Evolutionary conservation across 1,140 invertebrate genomes (phyloP), one percentile per base, ranked within the genome.

Genomic region (Argopecten irradians): DNA sequence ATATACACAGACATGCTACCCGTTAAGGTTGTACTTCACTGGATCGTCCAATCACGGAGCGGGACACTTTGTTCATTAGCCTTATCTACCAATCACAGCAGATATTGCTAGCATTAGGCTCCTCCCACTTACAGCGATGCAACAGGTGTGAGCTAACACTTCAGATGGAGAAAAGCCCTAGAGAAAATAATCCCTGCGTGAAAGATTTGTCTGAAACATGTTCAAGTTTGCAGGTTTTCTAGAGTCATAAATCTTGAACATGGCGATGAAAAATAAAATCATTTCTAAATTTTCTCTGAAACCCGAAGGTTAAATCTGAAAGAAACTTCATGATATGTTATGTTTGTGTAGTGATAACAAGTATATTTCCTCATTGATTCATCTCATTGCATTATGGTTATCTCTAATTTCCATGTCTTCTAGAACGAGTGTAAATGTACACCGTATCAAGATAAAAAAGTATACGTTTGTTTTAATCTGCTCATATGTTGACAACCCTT

Each of bases 151-250:
- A 28, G n/a, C 55, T 71, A 71, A 71, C 55, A 71, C 55, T 71
- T 19, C n/a, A 71, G 55, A 28, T 28, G 28, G 8, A 71, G 22
- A 8, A 28, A 71, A n/a, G 22, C 55, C 55, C n/a, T 55, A 11
- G 55, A 71, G 55, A 71, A 71, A 71, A 71, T 71, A 71, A 71
- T 71, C 55, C 55, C 55, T n/a, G n/a, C n/a, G 55, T 71, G n/a
- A 71, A 71, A 71, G 55, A 71, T 71, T 71, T 71, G 55, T 28
- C 55, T 28, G 55, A 71, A 71, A 71, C 55, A 28, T 71, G 55
- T 71, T 71, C 8, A 71, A 71, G 55, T 28, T 28, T 71, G 55
- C 55, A 71, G 55, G 55, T 71, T 71, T 71, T 0, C n/a, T 28
- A 16, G 28, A 28, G 55, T 71, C 55, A 71, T 71, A 71, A 71